A percentile compares a stretch with the other conserved stretches of the same genome.
phyloP scores from a whole-genome alignment of 2,797 vertebrate genomes.

The Alcedo quadribrachys region DNA sequence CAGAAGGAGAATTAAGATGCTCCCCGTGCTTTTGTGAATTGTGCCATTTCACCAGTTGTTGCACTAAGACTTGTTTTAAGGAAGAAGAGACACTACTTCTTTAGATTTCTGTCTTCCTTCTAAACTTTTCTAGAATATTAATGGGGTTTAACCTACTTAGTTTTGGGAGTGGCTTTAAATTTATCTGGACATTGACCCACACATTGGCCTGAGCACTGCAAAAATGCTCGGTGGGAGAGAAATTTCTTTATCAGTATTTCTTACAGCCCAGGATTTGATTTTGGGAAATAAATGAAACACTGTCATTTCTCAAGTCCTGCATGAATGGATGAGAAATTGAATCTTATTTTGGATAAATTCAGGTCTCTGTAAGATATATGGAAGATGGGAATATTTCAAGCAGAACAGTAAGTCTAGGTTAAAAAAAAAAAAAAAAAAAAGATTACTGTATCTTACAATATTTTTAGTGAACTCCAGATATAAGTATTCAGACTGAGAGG shows the following conservation, averaged over 20 bases:
- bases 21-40: neutral
- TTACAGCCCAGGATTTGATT: neutral
- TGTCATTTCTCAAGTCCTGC: neutral
- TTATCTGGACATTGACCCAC: neutral
- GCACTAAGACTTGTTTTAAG: neutral
- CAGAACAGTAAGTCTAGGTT: neutral
- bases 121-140: neutral
- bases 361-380: neutral
- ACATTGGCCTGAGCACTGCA: neutral
- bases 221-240: neutral
- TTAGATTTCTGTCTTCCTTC: neutral
- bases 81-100: neutral
- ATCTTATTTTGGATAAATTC: conserved; percentile 6
- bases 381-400: neutral
- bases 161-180: neutral
- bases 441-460: neutral
- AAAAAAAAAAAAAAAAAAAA: neutral
- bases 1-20: neutral
- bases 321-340: conserved; percentile 8
- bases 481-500: neutral
- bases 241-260: neutral
- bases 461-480: neutral
- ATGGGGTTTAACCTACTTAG: neutral
- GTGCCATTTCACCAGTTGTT: neutral
- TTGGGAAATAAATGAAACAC: neutral